A percentile compares a stretch with the other conserved stretches of the same genome.
These are phyloP conservation scores for Leptinotarsa rubiginosa DNA, from an alignment of 2,888 invertebrate species.

Conservation along the genomic window DNA sequence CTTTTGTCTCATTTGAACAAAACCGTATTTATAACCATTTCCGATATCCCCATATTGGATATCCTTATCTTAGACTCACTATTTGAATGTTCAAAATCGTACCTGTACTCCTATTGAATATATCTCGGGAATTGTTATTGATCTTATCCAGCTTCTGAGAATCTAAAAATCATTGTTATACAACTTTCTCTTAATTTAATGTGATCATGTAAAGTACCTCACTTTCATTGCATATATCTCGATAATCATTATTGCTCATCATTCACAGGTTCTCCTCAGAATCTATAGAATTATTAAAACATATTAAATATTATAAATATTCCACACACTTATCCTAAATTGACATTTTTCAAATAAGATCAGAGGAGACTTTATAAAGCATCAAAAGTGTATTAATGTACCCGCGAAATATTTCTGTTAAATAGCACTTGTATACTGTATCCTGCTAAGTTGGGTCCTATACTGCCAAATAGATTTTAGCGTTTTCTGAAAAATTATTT, in stretches of 20 bases:
- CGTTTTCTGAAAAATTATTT: too few species aligned
- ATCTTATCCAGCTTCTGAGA: neutral
- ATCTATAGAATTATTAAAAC: constrained; percentile 1
- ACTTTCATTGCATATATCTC: constrained; percentile 1
- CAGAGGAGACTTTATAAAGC: neutral
- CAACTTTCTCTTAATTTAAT: neutral
- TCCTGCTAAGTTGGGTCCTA: too few species aligned
- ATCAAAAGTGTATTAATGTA: neutral
- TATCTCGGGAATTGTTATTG: neutral
- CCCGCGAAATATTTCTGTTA: neutral
- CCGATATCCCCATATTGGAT: too few species aligned
- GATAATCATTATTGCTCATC: neutral
- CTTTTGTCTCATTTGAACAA: too few species aligned
- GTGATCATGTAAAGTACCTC: neutral
- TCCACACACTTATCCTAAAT: neutral
- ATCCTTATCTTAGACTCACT: too few species aligned
- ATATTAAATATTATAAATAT: neutral
- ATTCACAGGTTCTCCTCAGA: constrained; percentile 2
- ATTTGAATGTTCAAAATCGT: neutral
- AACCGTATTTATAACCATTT: too few species aligned
- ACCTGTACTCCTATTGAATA: constrained; percentile 1
- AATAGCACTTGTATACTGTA: neutral
- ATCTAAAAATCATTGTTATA: neutral
- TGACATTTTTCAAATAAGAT: neutral
- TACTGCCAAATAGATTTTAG: too few species aligned